Conservation (phyloP, 2,888 invertebrate species). For the Pimpla rufipes region DNA sequence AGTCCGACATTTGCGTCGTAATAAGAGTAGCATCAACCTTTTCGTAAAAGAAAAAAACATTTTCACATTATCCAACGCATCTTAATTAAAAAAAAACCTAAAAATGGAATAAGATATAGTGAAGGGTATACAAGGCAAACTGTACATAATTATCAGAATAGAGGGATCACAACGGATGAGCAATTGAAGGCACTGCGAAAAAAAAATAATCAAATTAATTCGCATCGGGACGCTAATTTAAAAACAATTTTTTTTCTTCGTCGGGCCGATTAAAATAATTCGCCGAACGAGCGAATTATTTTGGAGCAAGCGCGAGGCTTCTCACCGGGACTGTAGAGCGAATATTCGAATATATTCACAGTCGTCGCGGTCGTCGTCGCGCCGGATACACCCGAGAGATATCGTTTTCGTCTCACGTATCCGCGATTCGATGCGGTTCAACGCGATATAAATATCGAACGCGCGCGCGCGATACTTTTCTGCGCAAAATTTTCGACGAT, state of each 20-base stretch:
- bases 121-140: too few relatives aligned
- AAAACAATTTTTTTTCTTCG: background rate
- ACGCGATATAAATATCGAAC: constrained; percentile 80
- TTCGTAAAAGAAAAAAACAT: too few relatives aligned
- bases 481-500: background rate
- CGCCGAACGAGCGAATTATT: background rate
- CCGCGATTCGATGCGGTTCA: constrained; percentile 82
- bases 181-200: background rate
- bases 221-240: background rate
- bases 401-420: constrained; percentile 83
- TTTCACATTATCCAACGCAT: too few relatives aligned
- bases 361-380: constrained; percentile 43
- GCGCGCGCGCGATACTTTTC: constrained; percentile 65
- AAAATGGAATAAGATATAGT: too few relatives aligned
- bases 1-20: too few relatives aligned
- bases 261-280: background rate
- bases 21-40: too few relatives aligned
- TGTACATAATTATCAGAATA: too few relatives aligned
- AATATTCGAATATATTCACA: constrained; percentile 41
- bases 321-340: constrained; percentile 76
- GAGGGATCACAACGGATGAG: too few relatives aligned
- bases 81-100: too few relatives aligned
- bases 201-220: background rate
- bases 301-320: constrained; percentile 48
- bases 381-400: constrained; percentile 67